A percentile compares a stretch with the other conserved stretches of the same genome.
Conservation (phyloP, 2,113 vertebrate genomes). For the Guaruba guarouba region DNA sequence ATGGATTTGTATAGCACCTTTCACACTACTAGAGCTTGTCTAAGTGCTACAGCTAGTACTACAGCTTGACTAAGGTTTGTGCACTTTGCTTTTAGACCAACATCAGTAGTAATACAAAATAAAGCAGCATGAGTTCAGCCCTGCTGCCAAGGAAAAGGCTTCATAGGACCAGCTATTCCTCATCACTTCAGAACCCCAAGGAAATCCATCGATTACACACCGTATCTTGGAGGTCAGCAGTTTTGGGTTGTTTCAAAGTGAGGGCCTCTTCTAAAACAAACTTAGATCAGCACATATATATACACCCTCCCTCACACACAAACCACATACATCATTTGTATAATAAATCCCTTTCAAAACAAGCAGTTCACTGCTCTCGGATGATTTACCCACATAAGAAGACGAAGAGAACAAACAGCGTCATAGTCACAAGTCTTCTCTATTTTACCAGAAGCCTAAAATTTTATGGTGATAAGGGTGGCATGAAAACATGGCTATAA, state of each 20-base stretch:
- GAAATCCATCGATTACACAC: background rate
- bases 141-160: background rate
- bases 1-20: background rate
- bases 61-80: background rate
- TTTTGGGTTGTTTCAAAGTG: background rate
- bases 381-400: background rate
- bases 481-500: background rate
- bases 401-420: background rate
- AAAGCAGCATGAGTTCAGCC: background rate
- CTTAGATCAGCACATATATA: background rate
- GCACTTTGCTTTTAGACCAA: background rate
- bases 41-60: background rate
- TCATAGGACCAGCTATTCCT: background rate
- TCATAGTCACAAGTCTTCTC: background rate
- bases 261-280: background rate
- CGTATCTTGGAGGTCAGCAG: background rate
- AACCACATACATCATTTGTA: background rate
- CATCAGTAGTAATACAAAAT: background rate
- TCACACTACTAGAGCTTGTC: background rate
- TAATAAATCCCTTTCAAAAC: constrained; percentile 1
- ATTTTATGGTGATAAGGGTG: background rate
- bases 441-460: background rate
- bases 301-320: background rate
- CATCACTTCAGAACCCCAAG: background rate
- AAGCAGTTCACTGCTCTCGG: background rate